Conservation (phyloP, 1,140 invertebrate species). For the Brachionus paranguensis region DNA sequence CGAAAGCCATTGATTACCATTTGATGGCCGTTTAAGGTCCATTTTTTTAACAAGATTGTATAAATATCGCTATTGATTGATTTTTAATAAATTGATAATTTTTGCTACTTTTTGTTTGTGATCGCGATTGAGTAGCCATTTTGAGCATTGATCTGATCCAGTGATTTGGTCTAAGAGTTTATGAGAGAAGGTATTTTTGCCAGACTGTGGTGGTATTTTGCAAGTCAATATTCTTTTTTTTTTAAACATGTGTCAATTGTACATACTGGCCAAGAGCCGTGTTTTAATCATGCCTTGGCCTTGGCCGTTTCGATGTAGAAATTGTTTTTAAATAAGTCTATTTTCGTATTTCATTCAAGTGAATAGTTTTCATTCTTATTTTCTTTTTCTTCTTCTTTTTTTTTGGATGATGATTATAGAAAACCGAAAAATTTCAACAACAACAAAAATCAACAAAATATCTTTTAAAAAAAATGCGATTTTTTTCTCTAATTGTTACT, state of each 20-base stretch:
- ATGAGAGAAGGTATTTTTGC: background rate
- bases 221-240: background rate
- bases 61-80: background rate
- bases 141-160: background rate
- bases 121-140: background rate
- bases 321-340: background rate
- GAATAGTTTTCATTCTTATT: background rate
- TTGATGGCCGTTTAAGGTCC: background rate
- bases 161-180: background rate
- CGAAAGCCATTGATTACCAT: background rate
- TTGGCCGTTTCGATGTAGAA: background rate
- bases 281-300: background rate
- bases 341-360: conserved; percentile 12
- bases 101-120: background rate
- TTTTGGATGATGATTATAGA: background rate
- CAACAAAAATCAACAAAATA: background rate
- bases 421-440: background rate
- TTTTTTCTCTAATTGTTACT: background rate
- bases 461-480: background rate
- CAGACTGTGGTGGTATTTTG: background rate
- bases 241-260: background rate
- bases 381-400: background rate
- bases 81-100: background rate
- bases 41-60: background rate
- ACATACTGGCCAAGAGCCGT: background rate